Evolutionary conservation across 1,140 invertebrate species (phyloP).

Genomic region (Drosophila santomea): DNA sequence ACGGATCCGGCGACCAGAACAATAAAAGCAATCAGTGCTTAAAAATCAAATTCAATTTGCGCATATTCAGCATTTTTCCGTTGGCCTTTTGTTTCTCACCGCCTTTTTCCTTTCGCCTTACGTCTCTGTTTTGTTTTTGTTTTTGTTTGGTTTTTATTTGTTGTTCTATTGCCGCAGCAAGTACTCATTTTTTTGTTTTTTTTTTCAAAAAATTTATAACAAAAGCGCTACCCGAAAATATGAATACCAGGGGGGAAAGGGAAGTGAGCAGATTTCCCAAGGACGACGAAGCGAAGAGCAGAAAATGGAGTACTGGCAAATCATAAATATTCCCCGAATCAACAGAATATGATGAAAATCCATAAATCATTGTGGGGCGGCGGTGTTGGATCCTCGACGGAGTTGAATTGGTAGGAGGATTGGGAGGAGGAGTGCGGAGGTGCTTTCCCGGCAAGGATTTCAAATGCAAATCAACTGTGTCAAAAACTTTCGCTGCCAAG

Average conservation of each 20-base stretch:
- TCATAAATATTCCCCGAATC: slow-evolving; percentile 84
- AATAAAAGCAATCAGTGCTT: slow-evolving; percentile 82
- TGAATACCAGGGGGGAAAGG: slow-evolving; percentile 10
- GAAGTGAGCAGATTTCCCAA: slow-evolving; percentile 31
- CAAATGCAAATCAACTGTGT: slow-evolving; percentile 82
- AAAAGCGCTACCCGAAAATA: slow-evolving; percentile 42
- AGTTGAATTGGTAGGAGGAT: slow-evolving; percentile 9
- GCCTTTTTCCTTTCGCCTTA: slow-evolving; percentile 11
- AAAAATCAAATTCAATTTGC: slow-evolving; percentile 82
- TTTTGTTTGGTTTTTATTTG: slow-evolving; percentile 20
- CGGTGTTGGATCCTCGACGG: not conserved
- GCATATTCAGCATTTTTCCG: slow-evolving; percentile 78
- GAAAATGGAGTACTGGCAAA: slow-evolving; percentile 42
- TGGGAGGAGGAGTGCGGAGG: not conserved
- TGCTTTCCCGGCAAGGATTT: slow-evolving; percentile 57
- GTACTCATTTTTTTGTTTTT: slow-evolving; percentile 42
- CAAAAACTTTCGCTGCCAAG: slow-evolving; percentile 78
- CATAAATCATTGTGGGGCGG: slow-evolving; percentile 75
- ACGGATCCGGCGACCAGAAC: slow-evolving; percentile 50
- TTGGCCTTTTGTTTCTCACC: slow-evolving; percentile 45
- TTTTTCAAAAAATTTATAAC: slow-evolving; percentile 69
- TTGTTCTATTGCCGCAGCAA: slow-evolving; percentile 28
- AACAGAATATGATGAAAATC: slow-evolving; percentile 84
- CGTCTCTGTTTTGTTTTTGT: slow-evolving; percentile 2
- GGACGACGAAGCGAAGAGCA: slow-evolving; percentile 18